These are phyloP conservation scores for Sympetrum striolatum DNA, from an alignment of 2,888 invertebrate species.

Conservation along the genomic window DNA sequence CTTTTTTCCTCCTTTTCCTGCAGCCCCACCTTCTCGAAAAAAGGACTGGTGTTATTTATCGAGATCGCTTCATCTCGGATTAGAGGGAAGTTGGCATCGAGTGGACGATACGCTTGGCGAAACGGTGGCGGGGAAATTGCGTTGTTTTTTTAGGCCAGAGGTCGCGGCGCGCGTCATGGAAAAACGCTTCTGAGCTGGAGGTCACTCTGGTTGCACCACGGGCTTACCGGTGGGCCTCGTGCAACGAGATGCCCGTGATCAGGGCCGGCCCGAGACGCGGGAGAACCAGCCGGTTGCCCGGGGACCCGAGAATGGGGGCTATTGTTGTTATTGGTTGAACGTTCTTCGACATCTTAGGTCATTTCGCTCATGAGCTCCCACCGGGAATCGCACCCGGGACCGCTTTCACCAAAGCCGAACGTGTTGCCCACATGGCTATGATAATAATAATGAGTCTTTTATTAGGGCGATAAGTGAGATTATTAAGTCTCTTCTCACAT, in stretches of 20 bases:
- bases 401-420: no score
- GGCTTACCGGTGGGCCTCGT: background rate
- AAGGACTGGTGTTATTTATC: background rate
- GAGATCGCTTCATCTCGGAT: background rate
- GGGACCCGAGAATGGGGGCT: no score
- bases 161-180: background rate
- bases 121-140: slow-evolving; percentile 13
- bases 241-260: background rate
- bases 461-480: no score
- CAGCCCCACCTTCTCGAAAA: background rate
- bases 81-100: background rate
- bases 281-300: no score
- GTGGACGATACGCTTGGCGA: slow-evolving; percentile 11
- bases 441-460: no score
- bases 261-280: no score
- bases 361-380: no score
- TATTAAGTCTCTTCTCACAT: no score
- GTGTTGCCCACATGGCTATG: no score
- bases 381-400: no score
- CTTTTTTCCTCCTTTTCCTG: background rate
- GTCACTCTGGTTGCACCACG: background rate
- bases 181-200: background rate
- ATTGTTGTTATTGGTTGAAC: no score
- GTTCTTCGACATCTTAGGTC: no score
- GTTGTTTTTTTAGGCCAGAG: slow-evolving; percentile 5